These are phyloP conservation scores for Setophaga coronata DNA, from an alignment of 2,113 vertebrate species.

Conservation along the genomic window DNA sequence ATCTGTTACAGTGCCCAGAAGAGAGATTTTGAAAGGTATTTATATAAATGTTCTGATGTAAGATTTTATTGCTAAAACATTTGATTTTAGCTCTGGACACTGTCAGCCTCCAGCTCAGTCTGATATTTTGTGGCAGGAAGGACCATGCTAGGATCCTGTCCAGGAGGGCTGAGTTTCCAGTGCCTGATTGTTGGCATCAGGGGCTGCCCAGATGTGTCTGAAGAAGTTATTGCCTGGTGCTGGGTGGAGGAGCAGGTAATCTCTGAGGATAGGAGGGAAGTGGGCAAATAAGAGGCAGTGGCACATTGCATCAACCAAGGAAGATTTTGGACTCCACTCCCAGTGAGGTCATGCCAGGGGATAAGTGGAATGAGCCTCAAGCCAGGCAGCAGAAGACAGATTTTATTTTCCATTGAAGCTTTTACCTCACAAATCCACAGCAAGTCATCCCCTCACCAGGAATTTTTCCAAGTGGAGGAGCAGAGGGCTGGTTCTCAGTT, in stretches of 20 bases:
- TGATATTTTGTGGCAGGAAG: neutral
- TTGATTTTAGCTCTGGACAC: slow-evolving; percentile 11
- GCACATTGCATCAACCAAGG: neutral
- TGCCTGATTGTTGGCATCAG: neutral
- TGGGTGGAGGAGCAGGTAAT: slow-evolving; percentile 20
- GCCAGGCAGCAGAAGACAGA: neutral
- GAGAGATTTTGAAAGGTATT: slow-evolving; percentile 22
- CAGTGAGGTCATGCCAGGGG: neutral
- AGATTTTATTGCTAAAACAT: neutral
- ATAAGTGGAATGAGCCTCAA: neutral
- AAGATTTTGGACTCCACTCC: neutral
- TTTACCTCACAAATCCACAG: slow-evolving; percentile 29
- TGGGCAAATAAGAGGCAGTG: neutral
- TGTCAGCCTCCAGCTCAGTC: neutral
- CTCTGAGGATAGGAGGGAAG: neutral
- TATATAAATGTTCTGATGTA: neutral
- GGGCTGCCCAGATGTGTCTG: fast-evolving
- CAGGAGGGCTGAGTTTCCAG: neutral
- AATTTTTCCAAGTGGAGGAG: neutral
- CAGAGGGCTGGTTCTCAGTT: neutral
- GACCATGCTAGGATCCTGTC: neutral
- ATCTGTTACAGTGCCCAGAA: slow-evolving; percentile 16
- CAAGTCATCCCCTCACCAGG: neutral
- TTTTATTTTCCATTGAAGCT: neutral
- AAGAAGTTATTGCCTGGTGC: neutral